Base-by-base conservation (phyloP, 2,888 invertebrate genomes). In the Minunthozetes semirufus region DNA sequence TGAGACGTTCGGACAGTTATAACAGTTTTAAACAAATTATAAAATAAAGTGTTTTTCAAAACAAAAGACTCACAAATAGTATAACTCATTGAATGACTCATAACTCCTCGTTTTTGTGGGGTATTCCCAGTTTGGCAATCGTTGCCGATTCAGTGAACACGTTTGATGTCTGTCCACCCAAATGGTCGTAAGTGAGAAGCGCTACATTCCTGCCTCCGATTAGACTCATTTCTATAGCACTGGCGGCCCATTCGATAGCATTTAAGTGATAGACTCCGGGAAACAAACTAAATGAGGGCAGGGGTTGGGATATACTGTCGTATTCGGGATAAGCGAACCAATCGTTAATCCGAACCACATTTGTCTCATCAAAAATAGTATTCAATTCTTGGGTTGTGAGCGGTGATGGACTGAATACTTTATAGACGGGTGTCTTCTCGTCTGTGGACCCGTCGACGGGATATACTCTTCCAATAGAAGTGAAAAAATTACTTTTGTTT, bases 151-250 rank as follows among this genome's bases (percentile, higher is more conserved):
- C 29, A 15, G 27, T 42, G 38, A n/a, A 66, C 9, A 66, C 42
- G 19, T 42, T 33, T 1, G 66, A 61, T 29, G 63, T 68, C 33
- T 68, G 38, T n/a, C 68, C 68, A 8, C 46, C 46, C 15, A 75
- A 53, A 9, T 75, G 71, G 17, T 75, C 27, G 33, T 25, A 75
- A 2, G 33, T 84, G 63, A 88, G 81, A 72, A 87, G 81, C 13
- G 88, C 88, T 33, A 86, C 86, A 82, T 89, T 89, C 80, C 85
- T 84, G 3, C 85, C 88, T 59, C 85, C 85, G 76, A 89, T 85
- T 9, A 84, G 84, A 80, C 86, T 86, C 87, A 88, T 89, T 83
- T 89, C 89, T 86, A 89, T 88, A 0, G 88, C 88, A 80, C 88
- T 88, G 0, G 88, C 88, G 1, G 86, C 86, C 85, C 86, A 86